phyloP scores from a whole-genome alignment of 2,797 vertebrate genomes.

The Lophotriccus pileatus region DNA sequence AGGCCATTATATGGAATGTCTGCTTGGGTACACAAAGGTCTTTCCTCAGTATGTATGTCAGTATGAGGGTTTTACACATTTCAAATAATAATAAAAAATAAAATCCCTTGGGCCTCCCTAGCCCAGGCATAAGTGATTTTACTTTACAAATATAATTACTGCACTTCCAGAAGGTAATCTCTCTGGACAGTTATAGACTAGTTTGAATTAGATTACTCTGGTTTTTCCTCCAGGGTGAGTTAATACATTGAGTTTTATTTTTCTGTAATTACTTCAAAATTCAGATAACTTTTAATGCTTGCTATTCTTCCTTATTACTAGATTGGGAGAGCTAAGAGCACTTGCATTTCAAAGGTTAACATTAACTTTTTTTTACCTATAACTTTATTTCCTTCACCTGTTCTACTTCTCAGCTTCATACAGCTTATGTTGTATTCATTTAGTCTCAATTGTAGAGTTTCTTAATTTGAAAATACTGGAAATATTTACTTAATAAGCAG shows the following conservation, averaged over 20 bases:
- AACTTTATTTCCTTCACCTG: not conserved
- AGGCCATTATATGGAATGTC: not conserved
- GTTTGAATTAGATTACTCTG: constrained; percentile 37
- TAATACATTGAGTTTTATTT: constrained; percentile 26
- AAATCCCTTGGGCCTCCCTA: not conserved
- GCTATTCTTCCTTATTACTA: not conserved
- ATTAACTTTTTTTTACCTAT: not conserved
- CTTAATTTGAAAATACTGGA: not conserved
- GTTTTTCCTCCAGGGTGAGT: constrained; percentile 11
- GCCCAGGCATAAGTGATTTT: constrained; percentile 27
- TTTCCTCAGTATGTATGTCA: not conserved
- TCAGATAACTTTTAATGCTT: not conserved
- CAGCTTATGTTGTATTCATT: not conserved
- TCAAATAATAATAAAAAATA: not conserved
- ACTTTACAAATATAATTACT: constrained; percentile 53
- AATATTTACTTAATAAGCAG: constrained; percentile 22
- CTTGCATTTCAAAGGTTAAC: not conserved
- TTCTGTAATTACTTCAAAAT: constrained; percentile 54
- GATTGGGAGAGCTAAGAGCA: not conserved
- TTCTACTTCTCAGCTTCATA: not conserved
- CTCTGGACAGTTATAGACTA: constrained; percentile 43
- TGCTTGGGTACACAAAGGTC: not conserved
- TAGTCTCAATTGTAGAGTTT: not conserved
- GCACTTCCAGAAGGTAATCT: constrained; percentile 52
- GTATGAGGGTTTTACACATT: not conserved